Evolutionary conservation across 2,888 invertebrate species (phyloP).

Genomic region (Acanthoscelides obtectus): DNA sequence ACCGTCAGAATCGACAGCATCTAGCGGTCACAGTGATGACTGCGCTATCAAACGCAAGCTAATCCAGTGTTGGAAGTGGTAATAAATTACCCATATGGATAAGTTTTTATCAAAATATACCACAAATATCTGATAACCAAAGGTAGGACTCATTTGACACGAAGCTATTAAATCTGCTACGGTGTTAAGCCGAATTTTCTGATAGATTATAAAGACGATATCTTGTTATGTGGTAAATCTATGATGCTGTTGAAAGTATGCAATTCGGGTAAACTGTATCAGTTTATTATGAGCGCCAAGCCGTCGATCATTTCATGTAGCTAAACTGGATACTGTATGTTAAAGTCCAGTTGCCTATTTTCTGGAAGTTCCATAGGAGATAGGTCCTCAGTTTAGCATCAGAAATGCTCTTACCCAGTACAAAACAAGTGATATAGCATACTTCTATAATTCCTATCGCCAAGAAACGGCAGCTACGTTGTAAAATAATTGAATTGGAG

Average conservation of each 20-base stretch:
- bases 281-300: slow-evolving; percentile 38
- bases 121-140: slow-evolving; percentile 60
- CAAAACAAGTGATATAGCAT: slow-evolving; percentile 31
- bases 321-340: slow-evolving; percentile 34
- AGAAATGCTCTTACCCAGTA: slow-evolving; percentile 27
- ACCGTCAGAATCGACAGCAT: too few species aligned
- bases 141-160: slow-evolving; percentile 64
- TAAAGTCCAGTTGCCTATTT: slow-evolving; percentile 39
- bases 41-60: too few species aligned
- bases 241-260: slow-evolving; percentile 66
- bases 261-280: slow-evolving; percentile 46
- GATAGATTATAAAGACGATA: slow-evolving; percentile 56
- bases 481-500: slow-evolving; percentile 41
- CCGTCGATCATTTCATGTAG: slow-evolving; percentile 41
- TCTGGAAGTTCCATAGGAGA: slow-evolving; percentile 37
- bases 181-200: slow-evolving; percentile 66
- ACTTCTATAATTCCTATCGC: slow-evolving; percentile 36
- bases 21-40: too few species aligned
- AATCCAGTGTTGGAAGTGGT: slow-evolving; percentile 81
- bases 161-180: slow-evolving; percentile 53
- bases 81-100: slow-evolving; percentile 73
- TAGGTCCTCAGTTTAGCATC: slow-evolving; percentile 38
- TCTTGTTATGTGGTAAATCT: slow-evolving; percentile 71
- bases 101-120: slow-evolving; percentile 77
- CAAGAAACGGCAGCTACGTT: slow-evolving; percentile 37